A percentile compares a stretch with the other conserved stretches of the same genome.
These are phyloP conservation scores for Halcyon badia DNA, from an alignment of 2,797 vertebrate genomes.

Conservation along the genomic window DNA sequence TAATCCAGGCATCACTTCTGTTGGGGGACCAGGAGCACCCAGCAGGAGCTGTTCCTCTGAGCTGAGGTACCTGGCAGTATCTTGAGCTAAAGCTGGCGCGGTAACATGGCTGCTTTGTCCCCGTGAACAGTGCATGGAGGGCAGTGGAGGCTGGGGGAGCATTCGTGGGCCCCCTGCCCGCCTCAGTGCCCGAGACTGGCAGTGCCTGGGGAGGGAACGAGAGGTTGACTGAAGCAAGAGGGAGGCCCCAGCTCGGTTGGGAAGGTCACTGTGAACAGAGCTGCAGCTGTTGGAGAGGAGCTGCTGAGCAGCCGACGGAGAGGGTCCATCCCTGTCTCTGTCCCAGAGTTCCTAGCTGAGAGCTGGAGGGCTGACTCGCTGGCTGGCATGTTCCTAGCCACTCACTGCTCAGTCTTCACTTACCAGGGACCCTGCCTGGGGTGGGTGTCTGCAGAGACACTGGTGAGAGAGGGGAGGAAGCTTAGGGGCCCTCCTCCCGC, in stretches of 20 bases:
- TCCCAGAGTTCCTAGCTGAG: background rate
- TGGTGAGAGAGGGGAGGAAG: too few species aligned
- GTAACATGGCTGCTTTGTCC: accelerated
- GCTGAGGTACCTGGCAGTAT: accelerated
- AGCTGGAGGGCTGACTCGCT: too few species aligned
- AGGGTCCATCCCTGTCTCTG: background rate
- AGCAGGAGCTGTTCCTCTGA: background rate
- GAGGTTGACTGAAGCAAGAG: background rate
- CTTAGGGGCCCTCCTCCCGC: too few species aligned
- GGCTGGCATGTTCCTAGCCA: too few species aligned
- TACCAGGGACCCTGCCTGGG: too few species aligned
- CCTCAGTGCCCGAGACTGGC: background rate
- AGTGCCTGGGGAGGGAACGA: background rate
- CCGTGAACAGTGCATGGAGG: background rate
- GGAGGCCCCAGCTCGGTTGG: background rate
- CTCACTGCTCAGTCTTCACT: too few species aligned
- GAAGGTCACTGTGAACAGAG: background rate
- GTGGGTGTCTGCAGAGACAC: too few species aligned
- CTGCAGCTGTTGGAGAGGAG: background rate
- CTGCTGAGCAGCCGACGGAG: background rate
- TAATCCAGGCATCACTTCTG: background rate
- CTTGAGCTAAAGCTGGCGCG: background rate
- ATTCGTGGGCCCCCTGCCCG: background rate
- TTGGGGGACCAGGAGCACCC: background rate
- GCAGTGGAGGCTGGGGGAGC: accelerated